phyloP scores from a whole-genome alignment of 2,797 vertebrate genomes.

The Coregonus sp. region DNA sequence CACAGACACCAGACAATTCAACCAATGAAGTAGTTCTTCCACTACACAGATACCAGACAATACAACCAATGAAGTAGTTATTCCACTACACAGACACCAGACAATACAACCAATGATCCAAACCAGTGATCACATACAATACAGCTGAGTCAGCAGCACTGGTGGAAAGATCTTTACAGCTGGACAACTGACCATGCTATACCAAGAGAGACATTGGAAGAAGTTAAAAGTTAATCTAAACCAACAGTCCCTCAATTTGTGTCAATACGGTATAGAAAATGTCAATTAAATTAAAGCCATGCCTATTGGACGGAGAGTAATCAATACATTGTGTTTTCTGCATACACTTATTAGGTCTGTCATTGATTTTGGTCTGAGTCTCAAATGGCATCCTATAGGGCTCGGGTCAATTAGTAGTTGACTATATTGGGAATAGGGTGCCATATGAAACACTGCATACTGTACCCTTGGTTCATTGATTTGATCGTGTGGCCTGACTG shows the following conservation, averaged over 20 bases:
- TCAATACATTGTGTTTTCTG: constrained; percentile 12
- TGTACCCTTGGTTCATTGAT: constrained; percentile 25
- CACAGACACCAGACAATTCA: neutral
- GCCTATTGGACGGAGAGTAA: constrained; percentile 8
- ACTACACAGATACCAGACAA: too few species aligned
- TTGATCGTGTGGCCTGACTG: constrained; percentile 9
- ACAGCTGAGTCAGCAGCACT: neutral
- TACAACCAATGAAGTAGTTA: too few species aligned
- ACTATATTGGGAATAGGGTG: neutral
- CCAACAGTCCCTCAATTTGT: constrained; percentile 2
- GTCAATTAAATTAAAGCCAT: constrained; percentile 18
- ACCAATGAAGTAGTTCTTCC: neutral
- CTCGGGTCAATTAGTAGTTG: neutral
- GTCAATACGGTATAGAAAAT: neutral
- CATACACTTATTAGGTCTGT: neutral
- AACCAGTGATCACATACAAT: neutral
- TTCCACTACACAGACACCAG: too few species aligned
- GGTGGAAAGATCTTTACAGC: neutral
- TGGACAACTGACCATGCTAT: neutral
- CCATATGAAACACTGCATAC: neutral
- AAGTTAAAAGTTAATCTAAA: neutral
- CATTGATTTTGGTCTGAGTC: neutral
- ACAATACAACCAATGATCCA: too few species aligned
- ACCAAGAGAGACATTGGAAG: neutral
- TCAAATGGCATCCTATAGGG: neutral